Evolutionary conservation across 2,797 vertebrate genomes (phyloP).

Genomic region (Amniataba percoides): DNA sequence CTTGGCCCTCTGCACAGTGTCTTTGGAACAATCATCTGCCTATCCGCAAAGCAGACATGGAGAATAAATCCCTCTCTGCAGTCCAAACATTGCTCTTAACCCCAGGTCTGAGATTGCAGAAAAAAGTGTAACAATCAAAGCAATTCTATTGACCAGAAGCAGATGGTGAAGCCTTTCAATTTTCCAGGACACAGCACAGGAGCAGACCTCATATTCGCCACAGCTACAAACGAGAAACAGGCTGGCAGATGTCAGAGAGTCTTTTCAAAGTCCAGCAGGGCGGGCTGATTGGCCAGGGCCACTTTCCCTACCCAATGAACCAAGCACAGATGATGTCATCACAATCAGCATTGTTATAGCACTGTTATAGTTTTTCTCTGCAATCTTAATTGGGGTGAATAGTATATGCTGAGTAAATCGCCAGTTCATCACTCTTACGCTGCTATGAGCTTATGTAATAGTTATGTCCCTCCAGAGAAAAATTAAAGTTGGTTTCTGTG

Average conservation of each 20-base stretch:
- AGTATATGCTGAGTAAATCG: neutral
- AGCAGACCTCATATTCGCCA: slow-evolving; percentile 31
- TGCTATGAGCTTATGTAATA: neutral
- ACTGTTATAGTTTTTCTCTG: slow-evolving; percentile 19
- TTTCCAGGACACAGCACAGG: slow-evolving; percentile 61
- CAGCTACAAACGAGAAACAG: slow-evolving; percentile 30
- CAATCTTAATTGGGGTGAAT: slow-evolving; percentile 33
- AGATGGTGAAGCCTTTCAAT: slow-evolving; percentile 50
- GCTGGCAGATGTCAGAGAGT: slow-evolving; percentile 26
- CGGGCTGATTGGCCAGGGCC: slow-evolving; percentile 20
- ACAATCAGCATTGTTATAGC: slow-evolving; percentile 40
- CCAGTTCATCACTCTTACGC: slow-evolving; percentile 27
- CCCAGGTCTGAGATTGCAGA: neutral
- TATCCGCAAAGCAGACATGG: neutral
- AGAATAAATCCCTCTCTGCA: slow-evolving; percentile 17
- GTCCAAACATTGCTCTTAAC: slow-evolving; percentile 16
- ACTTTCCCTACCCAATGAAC: slow-evolving; percentile 45
- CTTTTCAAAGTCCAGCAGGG: slow-evolving; percentile 41
- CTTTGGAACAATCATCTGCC: neutral
- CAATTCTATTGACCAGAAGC: slow-evolving; percentile 31
- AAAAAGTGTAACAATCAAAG: slow-evolving; percentile 16
- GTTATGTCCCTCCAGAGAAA: neutral
- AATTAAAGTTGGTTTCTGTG: slow-evolving; percentile 6
- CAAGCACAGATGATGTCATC: slow-evolving; percentile 53
- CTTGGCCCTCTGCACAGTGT: neutral